phyloP scores from a whole-genome alignment of 1,140 invertebrate species.

The Pseudomyrmex cubaensis region DNA sequence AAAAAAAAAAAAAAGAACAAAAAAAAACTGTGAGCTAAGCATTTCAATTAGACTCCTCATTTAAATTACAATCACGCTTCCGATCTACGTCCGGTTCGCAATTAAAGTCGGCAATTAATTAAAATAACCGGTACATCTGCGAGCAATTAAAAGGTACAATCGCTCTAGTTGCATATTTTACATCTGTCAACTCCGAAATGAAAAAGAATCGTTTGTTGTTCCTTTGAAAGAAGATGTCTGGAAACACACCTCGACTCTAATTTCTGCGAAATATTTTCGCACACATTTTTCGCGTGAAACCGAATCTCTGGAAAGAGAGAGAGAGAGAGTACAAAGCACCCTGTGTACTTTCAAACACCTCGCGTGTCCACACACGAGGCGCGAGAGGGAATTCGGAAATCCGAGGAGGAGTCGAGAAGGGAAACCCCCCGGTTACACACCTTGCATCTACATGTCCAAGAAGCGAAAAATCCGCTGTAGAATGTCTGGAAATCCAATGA shows the following conservation, averaged over 20 bases:
- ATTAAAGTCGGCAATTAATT: slow-evolving; percentile 25
- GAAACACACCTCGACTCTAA: no score
- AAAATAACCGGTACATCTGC: slow-evolving; percentile 2
- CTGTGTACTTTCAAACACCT: not conserved
- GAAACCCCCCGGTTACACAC: slow-evolving; percentile 14
- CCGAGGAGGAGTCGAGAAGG: not conserved
- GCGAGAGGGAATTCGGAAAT: not conserved
- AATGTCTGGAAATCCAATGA: slow-evolving; percentile 12
- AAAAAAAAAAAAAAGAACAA: no score
- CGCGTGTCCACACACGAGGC: not conserved
- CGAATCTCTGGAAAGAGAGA: no score
- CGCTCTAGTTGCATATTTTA: slow-evolving; percentile 2
- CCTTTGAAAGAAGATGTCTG: no score
- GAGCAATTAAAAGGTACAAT: slow-evolving; percentile 26
- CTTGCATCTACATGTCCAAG: slow-evolving; percentile 57
- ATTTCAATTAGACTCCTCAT: slow-evolving; percentile 11
- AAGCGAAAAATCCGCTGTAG: slow-evolving; percentile 4
- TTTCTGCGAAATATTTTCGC: no score
- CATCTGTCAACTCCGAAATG: not conserved
- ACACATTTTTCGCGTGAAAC: no score
- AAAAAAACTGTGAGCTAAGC: not conserved
- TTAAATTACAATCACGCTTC: slow-evolving; percentile 8
- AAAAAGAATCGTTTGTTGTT: no score
- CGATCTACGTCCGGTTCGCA: slow-evolving; percentile 17
- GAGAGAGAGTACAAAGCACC: not conserved